Conservation (phyloP, 2,113 vertebrate genomes). For the Cynopterus brachyotis region DNA sequence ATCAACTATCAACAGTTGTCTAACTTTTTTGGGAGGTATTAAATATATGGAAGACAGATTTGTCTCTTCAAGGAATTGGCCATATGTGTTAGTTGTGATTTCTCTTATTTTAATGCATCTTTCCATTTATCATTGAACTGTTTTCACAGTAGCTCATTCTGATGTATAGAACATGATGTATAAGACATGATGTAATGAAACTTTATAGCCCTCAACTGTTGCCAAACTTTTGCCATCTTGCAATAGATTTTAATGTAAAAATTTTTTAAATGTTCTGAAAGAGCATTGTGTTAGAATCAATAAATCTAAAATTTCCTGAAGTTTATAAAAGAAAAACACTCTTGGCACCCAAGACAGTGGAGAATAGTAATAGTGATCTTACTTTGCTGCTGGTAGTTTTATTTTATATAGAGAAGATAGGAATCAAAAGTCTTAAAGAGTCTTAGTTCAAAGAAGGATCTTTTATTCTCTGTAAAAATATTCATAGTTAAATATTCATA, state of each 20-base stretch:
- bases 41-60: neutral
- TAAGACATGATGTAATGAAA: too few species aligned
- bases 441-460: neutral
- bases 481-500: neutral
- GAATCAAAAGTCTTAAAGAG: neutral
- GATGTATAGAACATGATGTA: neutral
- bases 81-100: conserved; percentile 37
- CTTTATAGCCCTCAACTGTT: too few species aligned
- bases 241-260: too few species aligned
- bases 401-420: conserved; percentile 16
- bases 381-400: conserved; percentile 23
- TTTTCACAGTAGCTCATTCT: conserved; percentile 16
- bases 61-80: neutral
- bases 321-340: conserved; percentile 8
- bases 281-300: neutral
- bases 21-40: neutral
- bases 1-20: neutral
- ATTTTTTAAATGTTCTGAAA: neutral
- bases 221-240: too few species aligned
- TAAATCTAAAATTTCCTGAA: conserved; percentile 43
- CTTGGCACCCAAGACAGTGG: neutral
- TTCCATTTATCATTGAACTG: conserved; percentile 41
- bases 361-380: neutral
- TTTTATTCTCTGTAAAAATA: conserved; percentile 44
- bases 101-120: conserved; percentile 1